Conservation (phyloP, 2,797 vertebrate species). For the Tinamus major region DNA sequence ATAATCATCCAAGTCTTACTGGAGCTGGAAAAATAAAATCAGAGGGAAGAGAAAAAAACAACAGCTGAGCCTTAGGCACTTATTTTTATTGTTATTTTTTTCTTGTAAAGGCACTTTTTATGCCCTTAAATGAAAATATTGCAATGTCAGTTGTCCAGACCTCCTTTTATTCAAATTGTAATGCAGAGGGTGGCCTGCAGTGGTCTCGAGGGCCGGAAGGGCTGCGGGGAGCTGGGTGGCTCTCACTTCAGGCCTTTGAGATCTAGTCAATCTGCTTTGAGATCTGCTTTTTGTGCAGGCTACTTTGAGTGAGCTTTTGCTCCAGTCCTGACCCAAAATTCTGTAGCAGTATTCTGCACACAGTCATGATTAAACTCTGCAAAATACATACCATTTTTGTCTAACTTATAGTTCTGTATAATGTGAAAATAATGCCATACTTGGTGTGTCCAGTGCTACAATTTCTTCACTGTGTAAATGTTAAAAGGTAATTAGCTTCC, state of each 20-base stretch:
- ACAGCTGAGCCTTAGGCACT: not conserved
- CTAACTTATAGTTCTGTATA: not conserved
- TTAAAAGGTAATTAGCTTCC: not conserved
- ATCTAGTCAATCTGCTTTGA: too few relatives aligned
- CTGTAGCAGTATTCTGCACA: not conserved
- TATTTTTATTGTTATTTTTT: constrained; percentile 16
- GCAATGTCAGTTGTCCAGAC: not conserved
- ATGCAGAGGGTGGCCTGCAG: not conserved
- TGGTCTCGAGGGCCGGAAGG: not conserved
- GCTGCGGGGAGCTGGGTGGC: not conserved
- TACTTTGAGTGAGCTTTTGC: not conserved
- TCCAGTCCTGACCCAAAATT: not conserved
- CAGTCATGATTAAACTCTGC: not conserved
- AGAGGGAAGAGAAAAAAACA: not conserved
- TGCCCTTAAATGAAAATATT: not conserved
- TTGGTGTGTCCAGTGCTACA: not conserved
- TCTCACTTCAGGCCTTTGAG: too few relatives aligned
- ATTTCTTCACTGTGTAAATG: not conserved
- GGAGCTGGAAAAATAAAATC: not conserved
- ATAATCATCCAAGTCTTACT: not conserved
- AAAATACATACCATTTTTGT: not conserved
- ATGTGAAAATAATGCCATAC: not conserved
- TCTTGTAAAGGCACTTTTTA: not conserved
- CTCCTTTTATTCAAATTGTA: not conserved
- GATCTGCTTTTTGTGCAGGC: not conserved